A percentile compares a stretch with the other conserved stretches of the same genome.
Conservation (phyloP, 2,113 vertebrate species). For the Anas platyrhynchos region DNA sequence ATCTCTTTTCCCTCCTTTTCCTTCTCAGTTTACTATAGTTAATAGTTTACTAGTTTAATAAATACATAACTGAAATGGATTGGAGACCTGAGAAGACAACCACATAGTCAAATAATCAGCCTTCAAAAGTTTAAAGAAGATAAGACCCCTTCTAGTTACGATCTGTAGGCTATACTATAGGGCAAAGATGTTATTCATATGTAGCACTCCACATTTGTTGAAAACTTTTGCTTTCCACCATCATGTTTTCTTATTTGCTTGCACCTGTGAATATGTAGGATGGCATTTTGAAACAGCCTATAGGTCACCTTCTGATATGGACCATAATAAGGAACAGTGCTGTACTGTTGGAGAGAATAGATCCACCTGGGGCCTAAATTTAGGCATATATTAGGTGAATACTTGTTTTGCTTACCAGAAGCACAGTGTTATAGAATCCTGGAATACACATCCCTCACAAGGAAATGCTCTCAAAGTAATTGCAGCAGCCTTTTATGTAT, state of each 20-base stretch:
- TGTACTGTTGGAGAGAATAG: not conserved
- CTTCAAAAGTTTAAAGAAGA: not conserved
- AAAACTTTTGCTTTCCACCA: not conserved
- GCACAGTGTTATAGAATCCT: not conserved
- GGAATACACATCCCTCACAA: not conserved
- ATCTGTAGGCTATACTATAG: not conserved
- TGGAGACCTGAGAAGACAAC: not conserved
- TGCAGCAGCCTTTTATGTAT: not conserved
- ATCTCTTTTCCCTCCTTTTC: not conserved
- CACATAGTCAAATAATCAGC: not conserved
- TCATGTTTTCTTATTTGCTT: not conserved
- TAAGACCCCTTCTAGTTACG: not conserved
- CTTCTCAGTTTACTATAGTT: not conserved
- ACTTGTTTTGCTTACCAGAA: constrained; percentile 14
- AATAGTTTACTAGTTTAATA: not conserved
- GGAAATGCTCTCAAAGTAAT: constrained; percentile 17
- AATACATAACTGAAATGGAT: not conserved
- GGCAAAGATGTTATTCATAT: not conserved
- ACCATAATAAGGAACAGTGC: not conserved
- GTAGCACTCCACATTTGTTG: not conserved
- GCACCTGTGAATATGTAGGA: not conserved
- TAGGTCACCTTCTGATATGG: not conserved
- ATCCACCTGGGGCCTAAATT: not conserved
- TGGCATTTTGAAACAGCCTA: not conserved
- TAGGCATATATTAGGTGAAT: not conserved